Evolutionary conservation across 1,140 invertebrate genomes (phyloP).

Genomic region (Cylas formicarius): DNA sequence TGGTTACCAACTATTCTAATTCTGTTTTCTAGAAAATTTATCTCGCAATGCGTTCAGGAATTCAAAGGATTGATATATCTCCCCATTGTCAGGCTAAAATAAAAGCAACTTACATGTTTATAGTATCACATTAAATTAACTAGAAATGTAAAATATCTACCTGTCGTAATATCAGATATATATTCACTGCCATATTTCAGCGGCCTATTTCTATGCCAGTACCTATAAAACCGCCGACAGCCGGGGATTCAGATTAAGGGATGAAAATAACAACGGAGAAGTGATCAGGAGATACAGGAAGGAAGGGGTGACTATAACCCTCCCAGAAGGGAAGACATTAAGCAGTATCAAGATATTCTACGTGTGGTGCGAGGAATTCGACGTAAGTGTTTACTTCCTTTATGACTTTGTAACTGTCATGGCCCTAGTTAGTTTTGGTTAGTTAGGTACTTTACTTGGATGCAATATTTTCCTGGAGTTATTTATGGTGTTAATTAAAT

Average conservation of each 20-base stretch:
- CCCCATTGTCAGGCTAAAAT: no score
- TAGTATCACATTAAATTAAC: no score
- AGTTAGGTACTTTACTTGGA: neutral
- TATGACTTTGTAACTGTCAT: neutral
- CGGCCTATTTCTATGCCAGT: constrained; percentile 77
- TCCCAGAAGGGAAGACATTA: constrained; percentile 79
- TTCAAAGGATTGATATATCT: no score
- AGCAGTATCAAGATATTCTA: constrained; percentile 79
- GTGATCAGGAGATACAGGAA: constrained; percentile 69
- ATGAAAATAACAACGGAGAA: constrained; percentile 68
- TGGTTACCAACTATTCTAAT: no score
- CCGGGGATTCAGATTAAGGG: constrained; percentile 67
- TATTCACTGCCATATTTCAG: constrained; percentile 46
- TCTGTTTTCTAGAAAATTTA: no score
- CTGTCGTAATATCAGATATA: no score
- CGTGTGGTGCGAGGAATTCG: constrained; percentile 83
- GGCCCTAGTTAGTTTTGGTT: neutral
- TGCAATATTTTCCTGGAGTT: no score
- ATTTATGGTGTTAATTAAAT: no score
- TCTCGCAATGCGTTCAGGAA: no score
- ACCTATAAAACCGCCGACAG: constrained; percentile 54
- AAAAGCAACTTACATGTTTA: no score
- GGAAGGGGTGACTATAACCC: constrained; percentile 71
- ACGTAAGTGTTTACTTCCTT: constrained; percentile 53
- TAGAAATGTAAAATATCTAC: no score